phyloP scores from a whole-genome alignment of 2,888 invertebrate species.

The Dione juno region DNA sequence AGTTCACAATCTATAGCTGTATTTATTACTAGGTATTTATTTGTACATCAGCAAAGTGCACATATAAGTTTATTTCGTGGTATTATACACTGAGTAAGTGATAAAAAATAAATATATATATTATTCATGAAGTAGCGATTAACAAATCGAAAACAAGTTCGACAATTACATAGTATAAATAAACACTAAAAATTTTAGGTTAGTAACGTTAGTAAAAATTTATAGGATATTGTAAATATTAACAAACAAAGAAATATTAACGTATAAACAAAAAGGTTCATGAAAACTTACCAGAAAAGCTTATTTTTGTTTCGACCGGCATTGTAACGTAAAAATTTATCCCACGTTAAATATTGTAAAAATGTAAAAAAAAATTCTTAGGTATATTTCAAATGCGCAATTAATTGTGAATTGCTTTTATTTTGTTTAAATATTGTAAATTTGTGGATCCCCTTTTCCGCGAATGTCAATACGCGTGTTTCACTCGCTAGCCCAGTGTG shows the following conservation, averaged over 20 bases:
- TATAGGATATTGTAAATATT: background rate
- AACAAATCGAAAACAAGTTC: background rate
- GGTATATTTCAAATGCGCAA: background rate
- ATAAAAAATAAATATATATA: slow-evolving; percentile 3
- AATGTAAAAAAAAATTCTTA: background rate
- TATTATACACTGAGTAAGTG: background rate
- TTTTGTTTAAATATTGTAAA: slow-evolving; percentile 31
- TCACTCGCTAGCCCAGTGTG: slow-evolving; percentile 66
- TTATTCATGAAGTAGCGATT: slow-evolving; percentile 3
- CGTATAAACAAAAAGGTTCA: slow-evolving; percentile 49
- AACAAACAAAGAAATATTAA: background rate
- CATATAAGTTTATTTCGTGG: background rate
- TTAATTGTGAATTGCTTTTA: slow-evolving; percentile 6
- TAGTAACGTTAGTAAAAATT: background rate
- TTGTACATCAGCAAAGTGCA: background rate
- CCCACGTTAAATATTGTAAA: slow-evolving; percentile 10
- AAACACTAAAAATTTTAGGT: background rate
- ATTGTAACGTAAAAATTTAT: slow-evolving; percentile 54
- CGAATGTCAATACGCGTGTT: slow-evolving; percentile 59
- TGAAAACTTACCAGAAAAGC: slow-evolving; percentile 77
- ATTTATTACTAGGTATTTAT: background rate
- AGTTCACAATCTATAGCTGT: background rate
- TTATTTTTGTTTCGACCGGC: slow-evolving; percentile 80
- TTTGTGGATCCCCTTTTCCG: slow-evolving; percentile 23
- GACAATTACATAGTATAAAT: background rate